Conservation (phyloP, 2,888 invertebrate species). For the Dorcus parallelipipedus region DNA sequence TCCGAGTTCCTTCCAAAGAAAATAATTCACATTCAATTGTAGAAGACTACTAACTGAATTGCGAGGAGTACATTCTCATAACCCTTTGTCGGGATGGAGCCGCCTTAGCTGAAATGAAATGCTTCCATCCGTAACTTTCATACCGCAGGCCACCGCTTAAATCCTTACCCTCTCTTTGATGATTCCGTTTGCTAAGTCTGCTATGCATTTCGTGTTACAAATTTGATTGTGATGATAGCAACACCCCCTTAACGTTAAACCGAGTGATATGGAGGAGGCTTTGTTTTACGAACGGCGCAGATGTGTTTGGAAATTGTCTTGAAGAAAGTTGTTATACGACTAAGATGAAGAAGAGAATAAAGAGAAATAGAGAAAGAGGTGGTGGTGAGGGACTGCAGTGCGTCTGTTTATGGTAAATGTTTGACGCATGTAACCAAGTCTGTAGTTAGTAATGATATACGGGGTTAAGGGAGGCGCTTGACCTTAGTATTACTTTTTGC, state of each 20-base stretch:
- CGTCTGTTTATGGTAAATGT: slow-evolving; percentile 22
- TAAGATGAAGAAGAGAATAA: slow-evolving; percentile 9
- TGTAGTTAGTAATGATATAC: too few species aligned
- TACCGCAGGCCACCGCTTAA: slow-evolving; percentile 1
- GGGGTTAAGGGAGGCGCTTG: too few species aligned
- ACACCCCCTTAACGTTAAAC: too few species aligned
- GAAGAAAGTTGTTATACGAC: background rate
- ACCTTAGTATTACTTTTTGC: slow-evolving; percentile 1
- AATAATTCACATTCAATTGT: too few species aligned
- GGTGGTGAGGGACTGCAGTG: slow-evolving; percentile 23
- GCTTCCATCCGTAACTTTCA: background rate
- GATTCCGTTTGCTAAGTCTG: too few species aligned
- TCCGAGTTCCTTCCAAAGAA: too few species aligned
- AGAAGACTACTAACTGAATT: too few species aligned
- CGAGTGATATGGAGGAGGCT: too few species aligned
- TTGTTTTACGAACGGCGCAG: background rate
- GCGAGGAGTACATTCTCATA: too few species aligned
- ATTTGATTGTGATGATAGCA: too few species aligned
- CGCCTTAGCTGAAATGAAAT: background rate
- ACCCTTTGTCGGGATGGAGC: background rate
- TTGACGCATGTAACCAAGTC: slow-evolving; percentile 11
- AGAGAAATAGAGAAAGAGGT: slow-evolving; percentile 17
- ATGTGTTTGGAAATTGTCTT: slow-evolving; percentile 1
- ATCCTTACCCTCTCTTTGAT: background rate
- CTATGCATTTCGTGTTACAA: too few species aligned